Evolutionary conservation across 2,888 invertebrate species (phyloP).

Genomic region (Athalia cordata): DNA sequence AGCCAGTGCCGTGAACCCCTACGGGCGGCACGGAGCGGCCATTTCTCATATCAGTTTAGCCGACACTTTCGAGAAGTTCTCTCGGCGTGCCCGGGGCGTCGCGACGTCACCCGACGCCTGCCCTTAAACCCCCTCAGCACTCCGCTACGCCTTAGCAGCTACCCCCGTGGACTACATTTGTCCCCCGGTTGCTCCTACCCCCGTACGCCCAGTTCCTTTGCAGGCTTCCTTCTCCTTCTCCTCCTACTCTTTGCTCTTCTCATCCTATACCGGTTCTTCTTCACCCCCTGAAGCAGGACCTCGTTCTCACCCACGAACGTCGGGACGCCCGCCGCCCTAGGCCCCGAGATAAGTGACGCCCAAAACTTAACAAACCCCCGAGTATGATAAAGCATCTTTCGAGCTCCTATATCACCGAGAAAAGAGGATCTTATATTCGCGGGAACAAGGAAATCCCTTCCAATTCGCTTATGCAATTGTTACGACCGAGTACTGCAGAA

Average conservation of each 20-base stretch:
- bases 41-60: constrained; percentile 73
- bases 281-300: constrained; percentile 5
- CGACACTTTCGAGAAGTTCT: constrained; percentile 72
- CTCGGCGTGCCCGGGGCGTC: constrained; percentile 65
- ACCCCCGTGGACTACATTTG: constrained; percentile 23
- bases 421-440: constrained; percentile 16
- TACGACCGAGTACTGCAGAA: no score
- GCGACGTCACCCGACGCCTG: constrained; percentile 69
- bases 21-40: constrained; percentile 71
- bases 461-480: no score
- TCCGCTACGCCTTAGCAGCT: not conserved
- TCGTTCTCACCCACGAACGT: constrained; percentile 31
- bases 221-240: constrained; percentile 44
- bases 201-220: constrained; percentile 44
- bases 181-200: constrained; percentile 40
- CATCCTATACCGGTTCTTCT: constrained; percentile 43
- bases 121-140: constrained; percentile 50
- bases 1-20: constrained; percentile 65
- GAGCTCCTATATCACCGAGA: constrained; percentile 52
- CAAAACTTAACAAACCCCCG: constrained; percentile 66
- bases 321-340: constrained; percentile 56
- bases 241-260: constrained; percentile 48
- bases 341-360: constrained; percentile 69
- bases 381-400: constrained; percentile 55
- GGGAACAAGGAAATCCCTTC: no score